Conservation (phyloP, 2,113 vertebrate genomes). For the Nibea albiflora region DNA sequence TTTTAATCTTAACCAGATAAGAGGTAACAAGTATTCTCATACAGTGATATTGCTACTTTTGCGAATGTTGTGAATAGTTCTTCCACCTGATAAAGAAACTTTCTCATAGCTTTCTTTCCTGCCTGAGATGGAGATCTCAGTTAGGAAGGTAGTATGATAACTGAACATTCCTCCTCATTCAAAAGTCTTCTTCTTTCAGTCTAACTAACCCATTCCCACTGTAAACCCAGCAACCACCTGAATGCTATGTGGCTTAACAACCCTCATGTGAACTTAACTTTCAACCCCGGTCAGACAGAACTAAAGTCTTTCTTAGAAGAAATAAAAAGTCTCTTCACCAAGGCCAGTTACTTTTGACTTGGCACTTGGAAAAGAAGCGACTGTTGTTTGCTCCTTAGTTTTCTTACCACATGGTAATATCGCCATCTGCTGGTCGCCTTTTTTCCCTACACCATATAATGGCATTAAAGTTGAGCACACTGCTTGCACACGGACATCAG, state of each 20-base stretch:
- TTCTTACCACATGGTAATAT: conserved; percentile 19
- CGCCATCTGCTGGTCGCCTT: conserved; percentile 66
- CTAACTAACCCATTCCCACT: not conserved
- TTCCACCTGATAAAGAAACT: not conserved
- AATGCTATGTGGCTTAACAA: too few species aligned
- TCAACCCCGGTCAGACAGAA: not conserved
- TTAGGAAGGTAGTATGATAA: not conserved
- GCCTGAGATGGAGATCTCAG: not conserved
- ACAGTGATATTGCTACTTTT: not conserved
- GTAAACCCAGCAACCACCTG: not conserved
- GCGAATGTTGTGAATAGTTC: not conserved
- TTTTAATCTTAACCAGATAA: too few species aligned
- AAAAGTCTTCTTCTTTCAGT: not conserved
- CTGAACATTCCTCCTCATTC: not conserved
- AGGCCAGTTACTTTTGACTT: not conserved
- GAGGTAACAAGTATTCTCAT: too few species aligned
- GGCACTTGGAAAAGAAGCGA: not conserved
- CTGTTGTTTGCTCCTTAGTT: not conserved
- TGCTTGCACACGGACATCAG: not conserved
- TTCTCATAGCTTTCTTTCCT: not conserved
- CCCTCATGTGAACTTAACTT: not conserved
- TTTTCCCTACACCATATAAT: conserved; percentile 4
- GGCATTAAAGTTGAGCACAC: not conserved
- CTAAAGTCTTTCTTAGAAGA: not conserved
- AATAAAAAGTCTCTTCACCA: not conserved